These are phyloP conservation scores for Pristiophorus japonicus DNA, from an alignment of 2,113 vertebrate species.

Conservation along the genomic window DNA sequence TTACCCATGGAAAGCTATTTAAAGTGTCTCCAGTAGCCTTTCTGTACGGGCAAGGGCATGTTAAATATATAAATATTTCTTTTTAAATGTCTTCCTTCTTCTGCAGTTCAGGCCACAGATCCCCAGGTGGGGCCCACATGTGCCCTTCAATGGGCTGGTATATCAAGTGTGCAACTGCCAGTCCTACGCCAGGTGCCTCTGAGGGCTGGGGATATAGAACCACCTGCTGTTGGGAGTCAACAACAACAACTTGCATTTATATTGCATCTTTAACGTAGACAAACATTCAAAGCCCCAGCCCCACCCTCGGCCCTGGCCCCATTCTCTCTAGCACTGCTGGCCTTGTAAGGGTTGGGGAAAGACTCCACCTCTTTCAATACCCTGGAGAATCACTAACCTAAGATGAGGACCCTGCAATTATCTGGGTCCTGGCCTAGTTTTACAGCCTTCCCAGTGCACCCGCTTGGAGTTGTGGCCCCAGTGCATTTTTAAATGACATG, in stretches of 20 bases:
- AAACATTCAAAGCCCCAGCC: not conserved
- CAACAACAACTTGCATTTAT: not conserved
- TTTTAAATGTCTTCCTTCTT: not conserved
- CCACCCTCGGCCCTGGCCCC: not conserved
- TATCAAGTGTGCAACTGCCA: not conserved
- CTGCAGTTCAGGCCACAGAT: not conserved
- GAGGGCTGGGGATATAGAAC: not conserved
- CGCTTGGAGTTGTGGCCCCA: not conserved
- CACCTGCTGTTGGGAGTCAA: not conserved
- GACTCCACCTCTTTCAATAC: not conserved
- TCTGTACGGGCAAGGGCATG: not conserved
- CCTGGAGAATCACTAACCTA: not conserved
- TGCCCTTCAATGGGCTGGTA: not conserved
- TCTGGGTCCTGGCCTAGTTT: not conserved
- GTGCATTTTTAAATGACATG: not conserved
- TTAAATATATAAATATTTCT: not conserved
- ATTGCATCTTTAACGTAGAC: not conserved
- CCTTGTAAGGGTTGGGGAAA: not conserved
- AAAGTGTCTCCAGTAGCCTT: not conserved
- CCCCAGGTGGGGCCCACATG: not conserved
- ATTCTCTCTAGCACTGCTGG: not conserved
- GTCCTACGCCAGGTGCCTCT: not conserved
- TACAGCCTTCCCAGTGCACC: not conserved
- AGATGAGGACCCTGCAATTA: not conserved
- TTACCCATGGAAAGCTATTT: not conserved